Evolutionary conservation across 2,113 vertebrate genomes (phyloP), one percentile per base, ranked within the genome.

Genomic region (Cheilinus undulatus): DNA sequence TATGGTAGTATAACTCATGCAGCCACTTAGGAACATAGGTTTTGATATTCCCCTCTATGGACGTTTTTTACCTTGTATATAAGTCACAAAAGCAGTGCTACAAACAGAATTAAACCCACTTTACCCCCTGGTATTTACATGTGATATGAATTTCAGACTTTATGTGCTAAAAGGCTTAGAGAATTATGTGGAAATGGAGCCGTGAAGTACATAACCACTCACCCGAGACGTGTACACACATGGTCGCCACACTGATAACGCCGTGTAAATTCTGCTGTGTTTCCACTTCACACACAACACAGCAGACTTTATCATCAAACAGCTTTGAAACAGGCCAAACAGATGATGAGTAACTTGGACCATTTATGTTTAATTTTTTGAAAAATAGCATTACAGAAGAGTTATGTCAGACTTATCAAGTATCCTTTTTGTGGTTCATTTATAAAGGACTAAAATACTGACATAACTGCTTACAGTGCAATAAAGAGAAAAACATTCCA

Each of bases 141-240:
- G 28, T 57, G 20, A 70, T 63, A 58, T 60, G 38, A 58, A 59
- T 69, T 65, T 36, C 27, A 38, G 48, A 58, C 20, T 57, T 53
- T 62, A 52, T 79, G 42, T 73, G 64, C 54, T 49, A 23, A 79
- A 79, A 43, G 45, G 26, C 63, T 75, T 43, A n/a, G 61, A 68
- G 53, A 81, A 58, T 67, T 54, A 56, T 67, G 76, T 64, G 69
- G 27, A 82, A 60, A 73, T 52, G 30, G 48, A 69, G 62, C 71
- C 45, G 28, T 68, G 80, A 65, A 73, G 65, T 64, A 32, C 67
- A 67, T 59, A 78, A 52, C 53, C 71, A 58, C 48, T 81, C 67
- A 85, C 61, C 70, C 70, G 42, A 57, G 61, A 78, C 71, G 20
- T 60, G 38, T 27, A 71, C 70, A 85, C 70, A 85, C 70, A 71